A percentile compares a stretch with the other conserved stretches of the same genome.
These are phyloP conservation scores for Columba guinea DNA, from an alignment of 2,797 vertebrate genomes.

Conservation along the genomic window DNA sequence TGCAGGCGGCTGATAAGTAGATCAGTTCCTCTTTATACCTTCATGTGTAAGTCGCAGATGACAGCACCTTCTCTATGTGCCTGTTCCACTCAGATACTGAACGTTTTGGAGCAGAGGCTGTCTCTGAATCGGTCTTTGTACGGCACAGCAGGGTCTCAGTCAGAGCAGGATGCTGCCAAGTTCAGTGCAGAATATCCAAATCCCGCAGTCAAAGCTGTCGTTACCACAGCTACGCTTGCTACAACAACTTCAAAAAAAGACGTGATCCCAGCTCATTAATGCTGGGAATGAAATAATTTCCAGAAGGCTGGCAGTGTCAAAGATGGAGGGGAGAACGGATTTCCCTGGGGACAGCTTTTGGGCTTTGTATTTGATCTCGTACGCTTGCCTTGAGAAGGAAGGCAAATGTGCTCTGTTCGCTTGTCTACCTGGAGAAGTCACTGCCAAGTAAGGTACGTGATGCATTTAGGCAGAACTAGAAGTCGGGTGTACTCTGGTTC, in stretches of 20 bases:
- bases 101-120: background rate
- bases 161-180: background rate
- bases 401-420: background rate
- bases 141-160: background rate
- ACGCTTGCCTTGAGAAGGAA: background rate
- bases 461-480: background rate
- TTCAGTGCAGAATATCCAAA: background rate
- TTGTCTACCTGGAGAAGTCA: background rate
- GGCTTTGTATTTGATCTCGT: background rate
- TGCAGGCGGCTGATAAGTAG: background rate
- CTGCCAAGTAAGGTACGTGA: background rate
- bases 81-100: background rate
- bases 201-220: rapidly evolving
- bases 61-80: background rate
- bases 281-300: background rate
- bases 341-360: background rate
- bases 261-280: background rate
- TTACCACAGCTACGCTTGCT: conserved; percentile 18
- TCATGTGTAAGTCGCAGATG: background rate
- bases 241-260: background rate
- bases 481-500: rapidly evolving
- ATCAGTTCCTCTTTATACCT: background rate
- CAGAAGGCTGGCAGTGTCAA: background rate
- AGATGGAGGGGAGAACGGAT: background rate
- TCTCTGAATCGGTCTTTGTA: background rate